Evolutionary conservation across 2,113 vertebrate genomes (phyloP).

Genomic region (Oenanthe oenanthe): DNA sequence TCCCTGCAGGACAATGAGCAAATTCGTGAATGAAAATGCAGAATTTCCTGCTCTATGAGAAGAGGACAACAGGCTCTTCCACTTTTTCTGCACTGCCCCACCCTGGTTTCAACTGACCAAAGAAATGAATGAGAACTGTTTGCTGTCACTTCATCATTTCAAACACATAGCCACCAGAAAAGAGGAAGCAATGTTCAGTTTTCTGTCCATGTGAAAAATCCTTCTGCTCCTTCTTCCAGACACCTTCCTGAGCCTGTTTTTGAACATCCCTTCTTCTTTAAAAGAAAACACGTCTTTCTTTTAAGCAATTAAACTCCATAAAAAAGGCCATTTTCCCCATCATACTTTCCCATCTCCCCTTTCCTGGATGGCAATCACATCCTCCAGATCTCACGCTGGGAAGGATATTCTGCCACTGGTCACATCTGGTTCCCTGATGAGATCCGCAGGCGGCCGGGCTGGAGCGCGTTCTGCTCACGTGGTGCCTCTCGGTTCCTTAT

Average conservation of each 20-base stretch:
- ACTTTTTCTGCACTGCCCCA: rapidly evolving
- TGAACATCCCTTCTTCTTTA: constrained; percentile 23
- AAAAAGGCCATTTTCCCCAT: constrained; percentile 51
- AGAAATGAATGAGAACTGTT: constrained; percentile 15
- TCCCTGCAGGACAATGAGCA: not conserved
- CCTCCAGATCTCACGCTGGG: constrained; percentile 15
- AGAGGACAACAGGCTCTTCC: not conserved
- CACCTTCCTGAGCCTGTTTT: constrained; percentile 16
- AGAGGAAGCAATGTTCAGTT: not conserved
- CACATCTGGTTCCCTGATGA: constrained; percentile 71
- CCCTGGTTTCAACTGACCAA: not conserved
- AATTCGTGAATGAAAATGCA: not conserved
- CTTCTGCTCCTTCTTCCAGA: constrained; percentile 12
- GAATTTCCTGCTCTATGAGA: not conserved
- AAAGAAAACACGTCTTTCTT: constrained; percentile 13
- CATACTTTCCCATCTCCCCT: constrained; percentile 64
- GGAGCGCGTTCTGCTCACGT: not conserved
- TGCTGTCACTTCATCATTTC: not conserved
- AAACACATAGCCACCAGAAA: not conserved
- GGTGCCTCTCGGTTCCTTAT: constrained; percentile 15
- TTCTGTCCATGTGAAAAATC: not conserved
- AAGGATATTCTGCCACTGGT: constrained; percentile 59
- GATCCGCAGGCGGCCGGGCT: constrained; percentile 51
- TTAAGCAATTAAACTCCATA: constrained; percentile 24
- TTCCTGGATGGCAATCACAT: constrained; percentile 50